A percentile compares a stretch with the other conserved stretches of the same genome.
Evolutionary conservation across 2,888 invertebrate genomes (phyloP).

Genomic region (Globia sparganii): DNA sequence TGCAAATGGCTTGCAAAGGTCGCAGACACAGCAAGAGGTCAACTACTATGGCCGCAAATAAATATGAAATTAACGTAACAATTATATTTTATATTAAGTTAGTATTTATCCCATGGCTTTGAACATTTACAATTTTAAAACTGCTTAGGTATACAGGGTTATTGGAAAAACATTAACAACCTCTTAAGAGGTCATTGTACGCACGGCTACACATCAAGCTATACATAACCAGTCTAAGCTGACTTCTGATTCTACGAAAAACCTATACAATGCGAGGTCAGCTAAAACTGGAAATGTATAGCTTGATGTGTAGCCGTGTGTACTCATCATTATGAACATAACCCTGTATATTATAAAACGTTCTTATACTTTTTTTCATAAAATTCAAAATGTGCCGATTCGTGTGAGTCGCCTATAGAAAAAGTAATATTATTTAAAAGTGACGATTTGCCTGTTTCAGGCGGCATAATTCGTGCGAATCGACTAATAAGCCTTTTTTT

Average conservation of each 20-base stretch:
- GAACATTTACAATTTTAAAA: neutral
- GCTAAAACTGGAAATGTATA: too few relatives aligned
- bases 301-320: too few relatives aligned
- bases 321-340: too few relatives aligned
- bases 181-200: too few relatives aligned
- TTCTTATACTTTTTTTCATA: neutral
- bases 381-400: too few relatives aligned
- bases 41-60: conserved; percentile 35
- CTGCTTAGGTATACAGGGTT: too few relatives aligned
- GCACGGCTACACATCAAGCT: too few relatives aligned
- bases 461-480: neutral
- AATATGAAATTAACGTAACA: conserved; percentile 20
- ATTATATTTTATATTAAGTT: neutral
- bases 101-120: neutral
- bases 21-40: conserved; percentile 39
- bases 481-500: neutral
- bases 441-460: neutral
- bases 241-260: too few relatives aligned
- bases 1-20: conserved; percentile 28
- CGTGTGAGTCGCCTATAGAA: neutral
- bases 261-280: too few relatives aligned
- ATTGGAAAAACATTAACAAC: too few relatives aligned
- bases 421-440: neutral
- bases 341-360: too few relatives aligned
- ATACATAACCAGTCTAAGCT: too few relatives aligned